Conservation (phyloP, 1,140 invertebrate genomes). For the Drosophila kurseongensis region DNA sequence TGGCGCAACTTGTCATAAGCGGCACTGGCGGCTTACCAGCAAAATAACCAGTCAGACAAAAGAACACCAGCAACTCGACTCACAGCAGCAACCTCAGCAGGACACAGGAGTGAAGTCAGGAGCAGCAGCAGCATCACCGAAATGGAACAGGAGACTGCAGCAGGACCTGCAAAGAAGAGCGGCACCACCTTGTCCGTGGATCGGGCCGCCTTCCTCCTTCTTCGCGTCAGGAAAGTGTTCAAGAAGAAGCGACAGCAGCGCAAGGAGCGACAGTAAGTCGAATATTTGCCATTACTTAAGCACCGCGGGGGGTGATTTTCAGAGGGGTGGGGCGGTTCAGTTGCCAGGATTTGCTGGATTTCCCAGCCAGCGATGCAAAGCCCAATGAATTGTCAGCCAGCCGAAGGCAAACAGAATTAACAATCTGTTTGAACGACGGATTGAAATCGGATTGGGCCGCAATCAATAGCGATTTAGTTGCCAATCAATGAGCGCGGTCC, state of each 20-base stretch:
- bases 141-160: constrained; percentile 63
- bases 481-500: constrained; percentile 13
- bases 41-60: constrained; percentile 31
- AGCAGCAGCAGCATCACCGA: constrained; percentile 11
- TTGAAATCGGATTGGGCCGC: constrained; percentile 36
- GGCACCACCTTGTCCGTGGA: constrained; percentile 90
- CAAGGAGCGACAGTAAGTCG: constrained; percentile 91
- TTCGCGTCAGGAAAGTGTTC: constrained; percentile 94
- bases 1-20: constrained; percentile 31
- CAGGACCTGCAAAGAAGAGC: constrained; percentile 65
- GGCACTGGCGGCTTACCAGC: constrained; percentile 28
- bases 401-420: constrained; percentile 49
- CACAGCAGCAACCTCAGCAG: constrained; percentile 10
- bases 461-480: constrained; percentile 46
- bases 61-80: constrained; percentile 15
- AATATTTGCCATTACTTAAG: constrained; percentile 56
- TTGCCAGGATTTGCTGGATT: constrained; percentile 37
- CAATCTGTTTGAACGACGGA: constrained; percentile 41
- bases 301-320: constrained; percentile 17
- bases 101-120: neutral
- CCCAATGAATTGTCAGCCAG: constrained; percentile 31
- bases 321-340: neutral
- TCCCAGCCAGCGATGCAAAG: constrained; percentile 3
- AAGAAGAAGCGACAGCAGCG: constrained; percentile 94
- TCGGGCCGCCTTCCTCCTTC: constrained; percentile 93